Evolutionary conservation across 2,797 vertebrate species (phyloP), one percentile per base, ranked within the genome.

Genomic region (Phalloptychus januarius): DNA sequence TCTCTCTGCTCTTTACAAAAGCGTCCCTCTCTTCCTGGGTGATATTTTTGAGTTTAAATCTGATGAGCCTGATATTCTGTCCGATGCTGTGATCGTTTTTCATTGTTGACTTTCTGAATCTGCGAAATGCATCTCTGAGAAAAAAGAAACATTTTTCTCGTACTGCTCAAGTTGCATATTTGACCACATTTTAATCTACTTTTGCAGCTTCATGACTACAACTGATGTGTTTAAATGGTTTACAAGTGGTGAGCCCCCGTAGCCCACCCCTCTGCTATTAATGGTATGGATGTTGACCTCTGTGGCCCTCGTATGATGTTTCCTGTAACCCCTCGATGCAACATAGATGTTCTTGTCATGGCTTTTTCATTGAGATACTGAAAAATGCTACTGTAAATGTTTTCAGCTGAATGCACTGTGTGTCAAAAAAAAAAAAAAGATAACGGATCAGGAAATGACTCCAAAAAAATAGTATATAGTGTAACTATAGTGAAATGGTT

Each of bases 401-500:
- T 93, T 89, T 90, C 89, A 94, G 92, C 94, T 94, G 91, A 95
- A 95, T 95, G 94, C 94, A 95, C 85, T 88, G 87, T 93, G 90
- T 95, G 88, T 95, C 92, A 78, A 87, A 92, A 89, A 70, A 86
- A 23, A 44, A 44, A 61, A 33, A 89, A 78, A 33, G 83, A 84
- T 86, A 93, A 87, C 87, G 86, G 88, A 94, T 95, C 91, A 91
- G 93, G 91, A 94, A 91, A 88, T 86, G 77, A 88, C 83, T 94
- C 88, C 85, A 88, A 92, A 87, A 91, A 90, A 93, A 94, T 89
- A 90, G 77, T 93, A 92, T 93, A 93, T 92, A 93, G 91, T 95
- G 94, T 95, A 95, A 93, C 90, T 94, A 94, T 94, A 95, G 95
- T 96, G 93, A 95, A 94, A 94, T 93, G 89, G 93, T 95, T 92